Conservation (phyloP, 2,888 invertebrate genomes). For the Callimorpha dominula region DNA sequence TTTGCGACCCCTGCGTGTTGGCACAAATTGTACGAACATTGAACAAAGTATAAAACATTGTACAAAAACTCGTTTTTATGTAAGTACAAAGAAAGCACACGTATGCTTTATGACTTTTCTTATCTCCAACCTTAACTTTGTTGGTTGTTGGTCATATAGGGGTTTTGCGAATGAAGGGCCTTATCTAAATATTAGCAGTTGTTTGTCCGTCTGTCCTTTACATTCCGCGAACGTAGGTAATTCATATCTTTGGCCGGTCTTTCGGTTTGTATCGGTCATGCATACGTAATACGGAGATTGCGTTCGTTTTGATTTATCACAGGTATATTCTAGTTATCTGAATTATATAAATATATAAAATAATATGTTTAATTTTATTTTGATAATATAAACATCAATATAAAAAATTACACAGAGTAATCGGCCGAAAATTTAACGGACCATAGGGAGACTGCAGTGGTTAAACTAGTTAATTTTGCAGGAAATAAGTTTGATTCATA, state of each 20-base stretch:
- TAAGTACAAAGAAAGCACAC: constrained; percentile 68
- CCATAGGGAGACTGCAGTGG: not conserved
- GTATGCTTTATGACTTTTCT: constrained; percentile 68
- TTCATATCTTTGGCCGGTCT: constrained; percentile 68
- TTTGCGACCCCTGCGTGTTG: constrained; percentile 14
- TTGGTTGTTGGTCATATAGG: constrained; percentile 69
- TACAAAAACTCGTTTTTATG: constrained; percentile 56
- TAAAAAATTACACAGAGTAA: not conserved
- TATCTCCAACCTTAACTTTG: constrained; percentile 68
- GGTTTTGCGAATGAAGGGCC: constrained; percentile 63
- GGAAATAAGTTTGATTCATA: not conserved
- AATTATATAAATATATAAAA: no score
- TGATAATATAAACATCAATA: no score
- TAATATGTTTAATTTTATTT: no score
- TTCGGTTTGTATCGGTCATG: constrained; percentile 64
- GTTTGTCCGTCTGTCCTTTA: constrained; percentile 72
- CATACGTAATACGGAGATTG: constrained; percentile 62
- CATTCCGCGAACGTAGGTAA: constrained; percentile 67
- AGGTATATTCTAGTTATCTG: constrained; percentile 27
- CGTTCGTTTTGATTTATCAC: constrained; percentile 48
- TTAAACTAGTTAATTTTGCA: not conserved
- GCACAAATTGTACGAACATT: constrained; percentile 8
- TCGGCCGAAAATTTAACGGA: not conserved
- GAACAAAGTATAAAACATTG: constrained; percentile 29
- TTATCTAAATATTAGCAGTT: constrained; percentile 79